phyloP scores from a whole-genome alignment of 2,797 vertebrate genomes.

The Pachyuromys duprasi region DNA sequence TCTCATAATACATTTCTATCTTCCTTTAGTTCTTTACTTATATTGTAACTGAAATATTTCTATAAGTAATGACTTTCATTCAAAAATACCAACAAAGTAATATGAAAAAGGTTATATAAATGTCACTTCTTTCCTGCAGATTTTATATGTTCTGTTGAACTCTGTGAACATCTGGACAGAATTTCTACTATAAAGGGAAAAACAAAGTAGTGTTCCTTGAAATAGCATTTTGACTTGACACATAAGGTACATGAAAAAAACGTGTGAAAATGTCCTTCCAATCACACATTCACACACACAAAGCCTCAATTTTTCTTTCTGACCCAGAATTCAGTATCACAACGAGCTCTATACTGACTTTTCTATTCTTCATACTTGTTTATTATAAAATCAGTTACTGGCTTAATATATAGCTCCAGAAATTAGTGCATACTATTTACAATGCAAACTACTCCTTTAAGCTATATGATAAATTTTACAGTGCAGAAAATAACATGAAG shows the following conservation, averaged over 20 bases:
- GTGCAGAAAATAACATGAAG: not conserved
- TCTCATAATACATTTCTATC: not conserved
- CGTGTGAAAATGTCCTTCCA: not conserved
- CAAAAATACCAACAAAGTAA: slow-evolving; percentile 56
- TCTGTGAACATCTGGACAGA: slow-evolving; percentile 57
- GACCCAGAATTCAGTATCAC: not conserved
- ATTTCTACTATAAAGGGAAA: slow-evolving; percentile 35
- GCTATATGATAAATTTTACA: not conserved
- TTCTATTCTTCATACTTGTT: not conserved
- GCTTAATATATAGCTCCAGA: not conserved
- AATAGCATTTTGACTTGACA: slow-evolving; percentile 25
- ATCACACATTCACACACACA: slow-evolving; percentile 16
- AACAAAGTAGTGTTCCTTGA: slow-evolving; percentile 15
- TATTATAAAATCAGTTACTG: not conserved
- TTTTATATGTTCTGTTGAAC: slow-evolving; percentile 60
- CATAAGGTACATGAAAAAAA: slow-evolving; percentile 12
- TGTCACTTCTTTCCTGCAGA: slow-evolving; percentile 60
- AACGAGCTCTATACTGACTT: not conserved
- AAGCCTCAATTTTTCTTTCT: slow-evolving; percentile 15
- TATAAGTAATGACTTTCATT: slow-evolving; percentile 67
- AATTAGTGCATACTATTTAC: not conserved
- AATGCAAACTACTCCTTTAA: slow-evolving; percentile 5
- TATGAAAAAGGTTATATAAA: slow-evolving; percentile 76
- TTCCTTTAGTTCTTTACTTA: slow-evolving; percentile 15
- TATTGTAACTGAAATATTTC: slow-evolving; percentile 44